Base-by-base conservation (phyloP, 2,113 vertebrate genomes). In the Phaetusa simplex region DNA sequence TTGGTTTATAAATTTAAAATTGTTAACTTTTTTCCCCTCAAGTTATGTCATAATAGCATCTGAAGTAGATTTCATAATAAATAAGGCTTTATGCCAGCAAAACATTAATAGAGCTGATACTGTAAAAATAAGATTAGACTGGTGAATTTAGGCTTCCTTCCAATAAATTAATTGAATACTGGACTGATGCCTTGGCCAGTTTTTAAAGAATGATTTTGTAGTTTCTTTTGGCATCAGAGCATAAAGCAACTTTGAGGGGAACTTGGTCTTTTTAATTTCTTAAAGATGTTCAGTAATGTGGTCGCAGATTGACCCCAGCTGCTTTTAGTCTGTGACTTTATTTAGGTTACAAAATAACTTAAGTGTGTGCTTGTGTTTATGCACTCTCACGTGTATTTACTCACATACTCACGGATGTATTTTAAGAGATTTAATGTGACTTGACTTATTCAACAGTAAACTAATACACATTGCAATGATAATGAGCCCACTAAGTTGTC, bases 51-150 rank as follows among this genome's bases (percentile, higher is more conserved):
- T 96, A 94, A 97, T 97, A 95, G 77, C 97, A 94, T 95, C 88
- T 97, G 93, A 97, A 95, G 71, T 95, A 82, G 91, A 88, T 95
- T 91, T 96, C 94, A 86, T 97, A 97, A 97, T 96, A 98, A 96
- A 95, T 97, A 96, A 94, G 97, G 90, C 90, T 66, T 89, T 90
- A 67, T 82, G 85, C 96, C 97, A 98, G 62, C 61, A 95, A 95
- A 97, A 94, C 92, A 96, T 81, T 96, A 93, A 96, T 97, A 97
- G 96, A 90, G 38, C 69, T 94, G 77, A 88, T 95, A 86, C 96
- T 98, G 77, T 96, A 97, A 97, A 98, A 98, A 97, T 98, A 98
- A 98, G 96, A 98, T 97, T 97, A 97, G 95, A 72, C 27, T 69
- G 92, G 84, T 96, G 61, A 95, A 92, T 97, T 95, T 80, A 82